A percentile compares a stretch with the other conserved stretches of the same genome.
Evolutionary conservation across 2,797 vertebrate genomes (phyloP).

Genomic region (Notamacropus eugenii): DNA sequence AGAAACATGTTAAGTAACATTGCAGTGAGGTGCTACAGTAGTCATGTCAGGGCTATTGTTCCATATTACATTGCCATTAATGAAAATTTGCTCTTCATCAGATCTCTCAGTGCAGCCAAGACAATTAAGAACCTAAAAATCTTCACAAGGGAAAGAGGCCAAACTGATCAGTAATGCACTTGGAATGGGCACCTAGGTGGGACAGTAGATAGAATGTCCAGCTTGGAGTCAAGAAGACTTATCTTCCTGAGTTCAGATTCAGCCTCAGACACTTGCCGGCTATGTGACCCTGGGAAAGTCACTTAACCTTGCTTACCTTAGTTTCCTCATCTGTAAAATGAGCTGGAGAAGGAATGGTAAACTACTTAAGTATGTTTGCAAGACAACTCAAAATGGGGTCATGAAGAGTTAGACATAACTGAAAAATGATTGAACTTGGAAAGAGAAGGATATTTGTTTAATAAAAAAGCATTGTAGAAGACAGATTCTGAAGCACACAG

Average conservation of each 20-base stretch:
- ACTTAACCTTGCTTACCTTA: neutral
- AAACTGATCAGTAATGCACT: conserved; percentile 91
- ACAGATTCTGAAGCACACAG: conserved; percentile 18
- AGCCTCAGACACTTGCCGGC: neutral
- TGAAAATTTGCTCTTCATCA: neutral
- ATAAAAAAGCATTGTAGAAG: neutral
- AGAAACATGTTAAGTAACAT: neutral
- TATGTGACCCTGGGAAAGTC: neutral
- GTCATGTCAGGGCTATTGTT: neutral
- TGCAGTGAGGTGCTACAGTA: neutral
- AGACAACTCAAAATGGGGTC: neutral
- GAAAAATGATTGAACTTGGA: conserved; percentile 83
- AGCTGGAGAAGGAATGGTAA: neutral
- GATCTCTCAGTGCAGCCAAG: neutral
- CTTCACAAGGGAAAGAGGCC: conserved; percentile 89
- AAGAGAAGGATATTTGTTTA: conserved; percentile 93
- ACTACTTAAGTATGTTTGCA: neutral
- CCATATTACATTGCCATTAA: neutral
- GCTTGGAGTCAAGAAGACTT: too few species aligned
- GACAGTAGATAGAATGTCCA: too few species aligned
- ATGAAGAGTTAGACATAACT: neutral
- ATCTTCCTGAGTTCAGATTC: neutral
- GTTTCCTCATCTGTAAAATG: neutral
- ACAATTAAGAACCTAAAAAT: neutral
- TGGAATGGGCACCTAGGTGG: too few species aligned